Evolutionary conservation across 2,113 vertebrate species (phyloP).

Genomic region (Gila orcuttii): DNA sequence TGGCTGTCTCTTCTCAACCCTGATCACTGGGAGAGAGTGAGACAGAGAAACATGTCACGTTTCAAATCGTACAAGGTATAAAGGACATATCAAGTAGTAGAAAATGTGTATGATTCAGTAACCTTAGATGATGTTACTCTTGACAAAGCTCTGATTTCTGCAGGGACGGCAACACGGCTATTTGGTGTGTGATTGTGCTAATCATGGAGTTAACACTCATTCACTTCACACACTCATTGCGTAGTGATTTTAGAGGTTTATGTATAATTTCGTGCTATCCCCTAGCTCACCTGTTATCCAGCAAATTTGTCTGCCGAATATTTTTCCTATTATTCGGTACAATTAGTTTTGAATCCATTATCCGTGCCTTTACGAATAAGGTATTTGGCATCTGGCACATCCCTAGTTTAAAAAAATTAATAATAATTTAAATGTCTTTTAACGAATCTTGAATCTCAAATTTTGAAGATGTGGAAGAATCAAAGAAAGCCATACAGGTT

Average conservation of each 20-base stretch:
- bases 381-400: background rate
- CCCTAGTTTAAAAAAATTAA: background rate
- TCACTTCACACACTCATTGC: background rate
- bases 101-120: background rate
- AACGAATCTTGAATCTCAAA: background rate
- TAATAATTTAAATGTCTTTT: no score
- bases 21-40: conserved; percentile 49
- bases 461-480: conserved; percentile 7
- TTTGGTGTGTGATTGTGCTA: background rate
- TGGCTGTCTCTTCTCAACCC: conserved; percentile 50
- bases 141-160: background rate
- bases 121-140: background rate
- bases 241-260: background rate
- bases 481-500: background rate
- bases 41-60: no score
- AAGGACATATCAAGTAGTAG: no score
- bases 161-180: background rate
- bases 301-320: background rate
- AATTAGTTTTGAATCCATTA: background rate
- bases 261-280: background rate
- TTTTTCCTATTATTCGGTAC: background rate
- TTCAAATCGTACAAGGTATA: no score
- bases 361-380: background rate
- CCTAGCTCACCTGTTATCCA: background rate
- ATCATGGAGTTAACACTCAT: background rate